Conservation (phyloP, 37 sponge, comb jelly and placozoan genomes). For the Cladorhizidae sp. region DNA sequence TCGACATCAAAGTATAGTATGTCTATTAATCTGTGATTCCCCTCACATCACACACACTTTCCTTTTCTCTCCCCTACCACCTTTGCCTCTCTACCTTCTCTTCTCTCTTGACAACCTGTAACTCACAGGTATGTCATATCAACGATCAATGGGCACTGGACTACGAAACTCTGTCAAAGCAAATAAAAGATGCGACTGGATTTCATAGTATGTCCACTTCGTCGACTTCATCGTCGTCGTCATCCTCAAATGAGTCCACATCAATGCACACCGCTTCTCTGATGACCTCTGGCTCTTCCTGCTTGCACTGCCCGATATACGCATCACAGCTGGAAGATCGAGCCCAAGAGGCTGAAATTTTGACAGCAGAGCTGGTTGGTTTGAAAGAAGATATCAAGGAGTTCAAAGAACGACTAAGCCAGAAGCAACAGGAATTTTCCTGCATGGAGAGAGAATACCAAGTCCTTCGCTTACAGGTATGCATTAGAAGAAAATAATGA, state of each 20-base stretch:
- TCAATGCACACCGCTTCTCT: background rate
- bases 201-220: slow-evolving; percentile 11
- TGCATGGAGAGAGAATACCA: slow-evolving; percentile 32
- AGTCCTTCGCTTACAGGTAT: slow-evolving; percentile 40
- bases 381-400: slow-evolving; percentile 3
- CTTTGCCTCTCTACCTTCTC: background rate
- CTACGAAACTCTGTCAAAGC: slow-evolving; percentile 35
- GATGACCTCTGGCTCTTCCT: background rate
- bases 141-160: slow-evolving; percentile 56
- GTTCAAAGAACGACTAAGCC: background rate
- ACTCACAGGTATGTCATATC: slow-evolving; percentile 29
- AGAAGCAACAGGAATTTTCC: slow-evolving; percentile 1
- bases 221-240: background rate
- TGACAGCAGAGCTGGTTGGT: background rate
- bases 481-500: background rate
- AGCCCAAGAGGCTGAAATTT: background rate
- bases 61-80: no score
- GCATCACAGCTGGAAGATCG: slow-evolving; percentile 13
- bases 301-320: background rate
- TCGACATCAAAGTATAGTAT: no score
- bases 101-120: background rate
- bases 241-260: background rate
- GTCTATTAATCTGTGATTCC: no score
- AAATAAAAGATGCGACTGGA: slow-evolving; percentile 16
- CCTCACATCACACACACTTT: no score